Percentiles rank a stretch among this genome's conserved stretches.
These are phyloP conservation scores for Meloidogyne floridensis DNA, from an alignment of 1,140 invertebrate genomes.

Conservation along the genomic window DNA sequence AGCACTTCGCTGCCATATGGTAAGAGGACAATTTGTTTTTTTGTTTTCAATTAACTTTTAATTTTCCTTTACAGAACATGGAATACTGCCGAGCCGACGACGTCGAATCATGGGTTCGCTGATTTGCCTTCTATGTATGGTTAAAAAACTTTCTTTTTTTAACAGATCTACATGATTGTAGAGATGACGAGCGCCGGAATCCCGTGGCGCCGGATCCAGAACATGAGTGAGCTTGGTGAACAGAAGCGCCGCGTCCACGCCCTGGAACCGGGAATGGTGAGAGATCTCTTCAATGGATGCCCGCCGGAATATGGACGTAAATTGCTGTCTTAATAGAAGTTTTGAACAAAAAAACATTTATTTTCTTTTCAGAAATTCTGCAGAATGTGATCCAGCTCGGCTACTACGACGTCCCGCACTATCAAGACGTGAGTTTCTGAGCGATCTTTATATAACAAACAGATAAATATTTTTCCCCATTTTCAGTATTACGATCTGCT, in stretches of 20 bases:
- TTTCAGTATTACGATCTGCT: slow-evolving; percentile 23
- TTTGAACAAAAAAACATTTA: not conserved
- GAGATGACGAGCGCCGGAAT: slow-evolving; percentile 49
- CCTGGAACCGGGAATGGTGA: not conserved
- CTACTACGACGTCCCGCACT: slow-evolving; percentile 29
- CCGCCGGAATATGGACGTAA: slow-evolving; percentile 29
- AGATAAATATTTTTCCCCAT: not conserved
- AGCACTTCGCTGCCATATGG: slow-evolving; percentile 49
- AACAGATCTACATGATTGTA: slow-evolving; percentile 39
- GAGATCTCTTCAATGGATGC: slow-evolving; percentile 32
- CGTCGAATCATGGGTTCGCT: slow-evolving; percentile 39
- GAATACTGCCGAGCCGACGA: slow-evolving; percentile 41
- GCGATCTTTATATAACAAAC: too few species aligned
- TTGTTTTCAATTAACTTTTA: not conserved
- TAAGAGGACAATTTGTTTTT: slow-evolving; percentile 36
- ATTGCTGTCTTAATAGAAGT: not conserved
- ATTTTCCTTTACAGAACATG: not conserved
- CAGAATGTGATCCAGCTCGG: slow-evolving; percentile 21
- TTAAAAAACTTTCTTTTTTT: slow-evolving; percentile 3
- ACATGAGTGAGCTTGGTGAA: slow-evolving; percentile 42
- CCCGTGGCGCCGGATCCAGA: slow-evolving; percentile 54
- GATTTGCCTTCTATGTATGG: not conserved
- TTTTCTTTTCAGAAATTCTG: slow-evolving; percentile 22
- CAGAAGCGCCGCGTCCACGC: slow-evolving; percentile 16
- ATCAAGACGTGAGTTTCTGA: not conserved